phyloP scores from a whole-genome alignment of 2,113 vertebrate genomes.

The Ochotona princeps region DNA sequence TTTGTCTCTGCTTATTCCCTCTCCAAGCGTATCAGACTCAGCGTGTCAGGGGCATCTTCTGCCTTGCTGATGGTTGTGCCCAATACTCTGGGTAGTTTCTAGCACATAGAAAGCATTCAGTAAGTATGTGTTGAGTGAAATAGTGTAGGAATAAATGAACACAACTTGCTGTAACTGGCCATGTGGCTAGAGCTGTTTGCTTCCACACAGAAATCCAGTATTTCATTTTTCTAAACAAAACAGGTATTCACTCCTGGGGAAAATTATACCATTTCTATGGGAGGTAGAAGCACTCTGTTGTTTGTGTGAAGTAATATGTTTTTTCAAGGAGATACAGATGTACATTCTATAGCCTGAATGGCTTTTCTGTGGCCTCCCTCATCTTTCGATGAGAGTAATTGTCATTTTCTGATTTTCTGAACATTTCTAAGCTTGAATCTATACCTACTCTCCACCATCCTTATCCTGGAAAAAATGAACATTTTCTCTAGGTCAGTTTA shows the following conservation, averaged over 20 bases:
- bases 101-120: accelerated
- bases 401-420: neutral
- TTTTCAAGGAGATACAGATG: neutral
- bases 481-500: neutral
- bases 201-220: neutral
- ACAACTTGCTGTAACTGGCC: too few relatives aligned
- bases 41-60: neutral
- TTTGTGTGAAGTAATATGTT: neutral
- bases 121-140: neutral
- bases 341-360: neutral
- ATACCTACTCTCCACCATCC: neutral
- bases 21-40: neutral
- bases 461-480: neutral
- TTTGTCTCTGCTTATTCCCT: too few relatives aligned
- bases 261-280: neutral
- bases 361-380: neutral
- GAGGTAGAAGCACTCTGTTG: neutral
- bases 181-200: neutral
- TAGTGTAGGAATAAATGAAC: neutral
- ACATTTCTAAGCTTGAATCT: neutral
- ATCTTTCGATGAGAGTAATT: neutral
- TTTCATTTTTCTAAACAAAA: neutral
- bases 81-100: neutral
- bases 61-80: neutral
- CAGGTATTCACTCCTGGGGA: neutral